Evolutionary conservation across 1,140 invertebrate genomes (phyloP), one percentile per base, ranked within the genome.

Genomic region (Bombus terrestris): DNA sequence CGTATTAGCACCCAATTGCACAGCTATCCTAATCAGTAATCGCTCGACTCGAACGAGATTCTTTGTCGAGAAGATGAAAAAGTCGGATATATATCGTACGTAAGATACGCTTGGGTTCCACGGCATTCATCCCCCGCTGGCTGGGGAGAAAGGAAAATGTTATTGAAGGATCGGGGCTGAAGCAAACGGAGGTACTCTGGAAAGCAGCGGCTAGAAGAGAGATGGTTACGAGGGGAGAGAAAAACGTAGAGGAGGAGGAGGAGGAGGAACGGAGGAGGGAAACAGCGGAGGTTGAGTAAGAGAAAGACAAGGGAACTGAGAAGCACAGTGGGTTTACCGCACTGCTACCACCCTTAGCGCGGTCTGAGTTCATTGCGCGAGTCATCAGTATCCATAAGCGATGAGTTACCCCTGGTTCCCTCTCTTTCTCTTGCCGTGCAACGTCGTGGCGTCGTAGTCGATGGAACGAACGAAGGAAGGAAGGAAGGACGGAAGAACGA

Each of bases 381-480:
- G 94, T 95, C 95, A 95, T 95, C 95, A 95, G 95, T 95, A 95
- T 95, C 95, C 94, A 95, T 95, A 95, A 95, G 94, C 94, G 94
- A 95, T 95, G 95, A 95, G 94, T 94, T 95, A 92, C 94, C 94
- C 93, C 92, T 81, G 85, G 79, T 88, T n/a, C 81, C 81, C 87
- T 89, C 83, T 64, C 83, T 78, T 72, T 66, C 66, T 79, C 79
- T 9, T 62, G n/a, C 32, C 64, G n/a, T 66, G 15, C 32, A 32
- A 32, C 35, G 66, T 37, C 18, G 74, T 53, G 62, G 37, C 87
- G 43, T 35, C 53, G 81, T 41, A 72, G 75, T 78, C 74, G 85
- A 68, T 79, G 68, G 74, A 86, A 68, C 53, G 66, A n/a, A 41
- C 18, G 47, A 72, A 72, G 28, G 53, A 35, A 47, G 47, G 47